Percentiles rank a stretch among this genome's conserved stretches.
phyloP scores from a whole-genome alignment of 2,888 invertebrate genomes.

The Cacoxenus indagator region DNA sequence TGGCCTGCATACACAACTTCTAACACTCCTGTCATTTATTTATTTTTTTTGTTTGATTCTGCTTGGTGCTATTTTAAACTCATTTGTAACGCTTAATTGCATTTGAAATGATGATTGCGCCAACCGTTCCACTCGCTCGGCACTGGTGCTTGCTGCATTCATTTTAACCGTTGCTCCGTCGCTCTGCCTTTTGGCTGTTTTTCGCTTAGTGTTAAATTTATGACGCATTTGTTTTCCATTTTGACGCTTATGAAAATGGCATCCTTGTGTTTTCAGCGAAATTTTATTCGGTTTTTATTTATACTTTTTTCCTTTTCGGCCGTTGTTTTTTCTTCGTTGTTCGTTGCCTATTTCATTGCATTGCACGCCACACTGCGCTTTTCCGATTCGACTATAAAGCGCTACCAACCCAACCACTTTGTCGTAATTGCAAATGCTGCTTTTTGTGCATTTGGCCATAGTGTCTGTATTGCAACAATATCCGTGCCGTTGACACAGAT shows the following conservation, averaged over 20 bases:
- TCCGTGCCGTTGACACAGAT: too few relatives aligned
- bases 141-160: neutral
- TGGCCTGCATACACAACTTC: too few relatives aligned
- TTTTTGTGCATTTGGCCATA: conserved; percentile 26
- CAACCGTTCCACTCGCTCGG: conserved; percentile 7
- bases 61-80: conserved; percentile 44
- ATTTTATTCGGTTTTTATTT: neutral
- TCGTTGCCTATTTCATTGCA: conserved; percentile 35
- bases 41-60: neutral
- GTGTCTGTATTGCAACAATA: too few relatives aligned
- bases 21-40: too few relatives aligned
- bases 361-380: conserved; percentile 28
- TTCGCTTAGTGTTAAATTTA: conserved; percentile 38
- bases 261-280: conserved; percentile 19
- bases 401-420: conserved; percentile 22
- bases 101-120: conserved; percentile 33
- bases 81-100: conserved; percentile 60
- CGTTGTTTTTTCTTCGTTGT: neutral
- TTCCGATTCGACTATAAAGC: conserved; percentile 7
- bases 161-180: neutral
- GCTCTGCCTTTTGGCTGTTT: neutral
- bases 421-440: conserved; percentile 44
- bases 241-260: conserved; percentile 43
- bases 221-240: conserved; percentile 30
- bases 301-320: neutral